Conservation (phyloP, 2,888 invertebrate genomes). For the Petrolisthes manimaculis region DNA sequence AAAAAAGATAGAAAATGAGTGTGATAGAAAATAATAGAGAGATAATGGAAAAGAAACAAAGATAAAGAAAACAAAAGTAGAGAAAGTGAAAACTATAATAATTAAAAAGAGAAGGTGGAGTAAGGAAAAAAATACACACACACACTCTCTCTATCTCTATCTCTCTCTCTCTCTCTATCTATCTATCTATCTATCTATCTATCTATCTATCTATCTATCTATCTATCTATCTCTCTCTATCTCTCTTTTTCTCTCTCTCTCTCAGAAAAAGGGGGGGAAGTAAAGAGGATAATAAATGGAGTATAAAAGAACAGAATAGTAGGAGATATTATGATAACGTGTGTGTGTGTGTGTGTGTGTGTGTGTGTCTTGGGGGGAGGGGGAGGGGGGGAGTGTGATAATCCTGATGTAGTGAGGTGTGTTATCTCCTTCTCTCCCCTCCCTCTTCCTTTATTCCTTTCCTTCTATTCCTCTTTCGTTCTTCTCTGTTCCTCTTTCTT, state of each 20-base stretch:
- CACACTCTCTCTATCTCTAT: too few relatives aligned
- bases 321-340: neutral
- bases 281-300: neutral
- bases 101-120: neutral
- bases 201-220: too few relatives aligned
- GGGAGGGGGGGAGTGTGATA: too few relatives aligned
- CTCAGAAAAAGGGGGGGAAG: conserved; percentile 7
- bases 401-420: too few relatives aligned
- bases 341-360: conserved; percentile 28
- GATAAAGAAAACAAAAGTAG: neutral
- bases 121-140: neutral
- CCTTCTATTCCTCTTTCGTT: neutral
- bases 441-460: neutral
- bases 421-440: neutral
- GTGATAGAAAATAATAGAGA: too few relatives aligned
- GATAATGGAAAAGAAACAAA: too few relatives aligned
- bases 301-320: neutral
- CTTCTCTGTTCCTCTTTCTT: neutral
- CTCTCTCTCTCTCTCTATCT: too few relatives aligned
- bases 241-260: too few relatives aligned
- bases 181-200: too few relatives aligned
- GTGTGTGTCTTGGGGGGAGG: neutral
- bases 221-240: too few relatives aligned
- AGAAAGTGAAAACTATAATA: neutral
- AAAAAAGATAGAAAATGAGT: too few relatives aligned